Evolutionary conservation across 2,113 vertebrate species (phyloP), one percentile per base, ranked within the genome.

Genomic region (Epinephelus cyanopodus): DNA sequence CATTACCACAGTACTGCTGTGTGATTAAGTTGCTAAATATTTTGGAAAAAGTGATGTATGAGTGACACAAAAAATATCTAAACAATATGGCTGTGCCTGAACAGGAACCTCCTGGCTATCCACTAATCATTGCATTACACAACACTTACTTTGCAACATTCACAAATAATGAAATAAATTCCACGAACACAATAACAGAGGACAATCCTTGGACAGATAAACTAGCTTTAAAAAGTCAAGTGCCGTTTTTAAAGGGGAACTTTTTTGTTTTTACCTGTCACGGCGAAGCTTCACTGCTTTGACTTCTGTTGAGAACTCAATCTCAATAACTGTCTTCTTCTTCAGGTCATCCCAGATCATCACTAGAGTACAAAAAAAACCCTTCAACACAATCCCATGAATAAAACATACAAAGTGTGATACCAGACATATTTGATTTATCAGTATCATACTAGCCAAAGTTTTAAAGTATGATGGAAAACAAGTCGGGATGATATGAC

Each of bases 311-410:
- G 98, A 99, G 94, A 99, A 99, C 87, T 99, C 98, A 0, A 99
- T 99, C 91, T 99, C 98, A 48, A 99, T 99, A 65, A 99, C 98
- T 0, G 98, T 99, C 94, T 99, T 99, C 96, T 99, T 99, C 93
- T 99, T 99, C 88, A 99, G 93, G 89, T 99, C 98, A 70, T 99
- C 98, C 98, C 98, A 99, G 92, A 99, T 99, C 98, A 99, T 99
- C 67, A 99, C 98, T 99, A 19, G 0, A 72, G 23, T 0, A 42
- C 6, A n/a, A 54, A 25, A 50, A n/a, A 29, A 47, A 17, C 4
- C 0, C 29, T 5, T 29, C 8, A 56, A 14, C 17, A 64, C 60
- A 23, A 1, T 7, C 42, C 39, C 7, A 25, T 21, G 1, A 50
- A 42, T 23, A 15, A 67, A 33, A 72, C 12, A 23, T 6, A 2